These are phyloP conservation scores for Siderastrea siderea DNA, from an alignment of 92 coral and sea anemone genomes.

Conservation along the genomic window DNA sequence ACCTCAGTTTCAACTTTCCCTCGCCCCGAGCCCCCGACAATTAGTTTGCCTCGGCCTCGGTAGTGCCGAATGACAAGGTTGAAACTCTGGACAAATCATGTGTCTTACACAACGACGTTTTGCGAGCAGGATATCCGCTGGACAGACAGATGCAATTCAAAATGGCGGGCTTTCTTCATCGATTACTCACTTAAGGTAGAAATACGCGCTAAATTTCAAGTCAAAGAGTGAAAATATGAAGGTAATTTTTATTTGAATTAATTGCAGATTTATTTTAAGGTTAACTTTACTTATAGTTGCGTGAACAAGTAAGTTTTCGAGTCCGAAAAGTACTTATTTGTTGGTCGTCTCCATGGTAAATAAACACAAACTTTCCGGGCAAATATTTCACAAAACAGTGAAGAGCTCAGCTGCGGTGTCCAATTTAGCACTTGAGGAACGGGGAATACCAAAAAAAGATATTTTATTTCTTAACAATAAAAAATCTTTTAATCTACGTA, in stretches of 20 bases:
- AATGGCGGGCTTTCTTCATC: constrained; percentile 6
- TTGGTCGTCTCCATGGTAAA: constrained; percentile 38
- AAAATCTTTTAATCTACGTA: no score
- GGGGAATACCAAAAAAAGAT: background rate
- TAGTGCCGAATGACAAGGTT: no score
- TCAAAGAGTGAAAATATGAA: constrained; percentile 17
- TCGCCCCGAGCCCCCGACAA: no score
- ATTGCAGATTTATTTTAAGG: background rate
- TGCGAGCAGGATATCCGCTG: background rate
- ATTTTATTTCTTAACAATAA: background rate
- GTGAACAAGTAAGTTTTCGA: background rate
- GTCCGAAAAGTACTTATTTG: background rate
- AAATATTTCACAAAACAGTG: background rate
- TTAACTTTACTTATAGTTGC: no score
- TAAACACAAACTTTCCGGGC: background rate
- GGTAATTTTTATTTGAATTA: background rate
- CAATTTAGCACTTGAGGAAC: no score
- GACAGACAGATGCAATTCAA: background rate
- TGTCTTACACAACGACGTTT: background rate
- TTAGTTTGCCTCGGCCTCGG: no score
- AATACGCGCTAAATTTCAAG: background rate
- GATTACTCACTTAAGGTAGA: background rate
- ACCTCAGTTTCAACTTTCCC: no score
- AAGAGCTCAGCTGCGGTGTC: background rate
- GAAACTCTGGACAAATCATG: background rate